Base-by-base conservation (phyloP, 2,888 invertebrate genomes). In the Hyppa rectilinea region DNA sequence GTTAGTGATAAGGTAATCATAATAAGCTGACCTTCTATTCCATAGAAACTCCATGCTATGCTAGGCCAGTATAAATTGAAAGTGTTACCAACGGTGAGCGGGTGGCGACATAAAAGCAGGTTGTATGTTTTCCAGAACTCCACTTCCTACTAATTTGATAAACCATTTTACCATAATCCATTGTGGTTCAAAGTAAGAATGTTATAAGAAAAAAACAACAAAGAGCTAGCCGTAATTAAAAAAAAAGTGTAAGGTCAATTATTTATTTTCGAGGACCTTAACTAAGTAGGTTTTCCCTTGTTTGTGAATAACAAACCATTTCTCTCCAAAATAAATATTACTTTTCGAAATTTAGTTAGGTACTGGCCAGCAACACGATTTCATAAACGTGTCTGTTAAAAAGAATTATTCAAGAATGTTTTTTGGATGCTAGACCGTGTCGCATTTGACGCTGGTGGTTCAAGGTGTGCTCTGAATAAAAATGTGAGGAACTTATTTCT, bases 351-450 rank as follows among this genome's bases (percentile, higher is more conserved):
- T 34, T 31, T 45, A 31, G 36, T 23, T 29, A 9, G 9, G 4
- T 36, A 12, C 31, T 62, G 17, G 26, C 43, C 12, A 5, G 36
- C 50, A 58, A 55, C 50, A 31, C 14, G 49, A 26, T 52, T 75
- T 63, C 36, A 50, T 50, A 47, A 70, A 70, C 12, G 23, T 34
- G 43, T 40, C 31, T 31, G 49, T 75, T 60, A 50, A 63, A 67
- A 70, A 68, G 4, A 75, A 71, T 56, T 70, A 71, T 56, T 70
- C 50, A 23, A 23, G 56, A 53, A 43, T 2, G 47, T 61, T 76
- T 77, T 7, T 10, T 61, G 60, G 12, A 29, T 56, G 45, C 43
- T 49, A 55, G 40, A 47, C 12, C 40, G 36, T 40, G 45, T 40
- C 50, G 31, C 62, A n/a, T 58, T 62, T 75, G 69, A 29, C 43